Conservation (phyloP, 1,140 invertebrate genomes). For the Pantala flavescens region DNA sequence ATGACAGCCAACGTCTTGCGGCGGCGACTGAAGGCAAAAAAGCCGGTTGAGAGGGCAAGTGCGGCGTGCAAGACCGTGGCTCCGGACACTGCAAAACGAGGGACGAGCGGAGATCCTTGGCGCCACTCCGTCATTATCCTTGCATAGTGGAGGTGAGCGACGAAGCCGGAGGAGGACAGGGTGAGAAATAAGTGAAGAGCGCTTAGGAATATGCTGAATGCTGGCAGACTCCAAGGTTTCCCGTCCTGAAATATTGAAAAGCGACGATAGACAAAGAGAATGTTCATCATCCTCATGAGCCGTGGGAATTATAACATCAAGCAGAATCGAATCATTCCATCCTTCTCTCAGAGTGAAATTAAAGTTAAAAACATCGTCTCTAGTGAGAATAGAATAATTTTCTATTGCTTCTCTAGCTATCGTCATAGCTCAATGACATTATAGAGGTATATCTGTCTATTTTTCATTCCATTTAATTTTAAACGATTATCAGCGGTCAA, state of each 20-base stretch:
- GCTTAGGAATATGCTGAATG: background rate
- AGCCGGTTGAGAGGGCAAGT: background rate
- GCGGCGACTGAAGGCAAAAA: background rate
- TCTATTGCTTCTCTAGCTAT: too few relatives aligned
- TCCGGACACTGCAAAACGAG: background rate
- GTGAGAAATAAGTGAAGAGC: background rate
- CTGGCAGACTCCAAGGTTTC: background rate
- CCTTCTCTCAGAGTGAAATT: too few relatives aligned
- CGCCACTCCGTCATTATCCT: background rate
- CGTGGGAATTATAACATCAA: too few relatives aligned
- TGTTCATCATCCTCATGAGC: too few relatives aligned
- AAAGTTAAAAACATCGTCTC: too few relatives aligned
- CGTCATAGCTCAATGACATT: too few relatives aligned
- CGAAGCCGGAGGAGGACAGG: background rate
- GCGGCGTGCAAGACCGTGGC: background rate
- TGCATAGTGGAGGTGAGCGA: background rate
- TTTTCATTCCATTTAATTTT: too few relatives aligned
- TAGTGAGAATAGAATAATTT: too few relatives aligned
- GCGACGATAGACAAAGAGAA: too few relatives aligned
- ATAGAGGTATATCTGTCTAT: too few relatives aligned
- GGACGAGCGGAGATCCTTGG: background rate
- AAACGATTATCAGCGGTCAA: too few relatives aligned
- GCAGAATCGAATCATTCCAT: too few relatives aligned
- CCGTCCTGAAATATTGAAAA: background rate
- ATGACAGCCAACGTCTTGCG: background rate